phyloP scores from a whole-genome alignment of 2,113 vertebrate species.

The Hydrolagus affinis region DNA sequence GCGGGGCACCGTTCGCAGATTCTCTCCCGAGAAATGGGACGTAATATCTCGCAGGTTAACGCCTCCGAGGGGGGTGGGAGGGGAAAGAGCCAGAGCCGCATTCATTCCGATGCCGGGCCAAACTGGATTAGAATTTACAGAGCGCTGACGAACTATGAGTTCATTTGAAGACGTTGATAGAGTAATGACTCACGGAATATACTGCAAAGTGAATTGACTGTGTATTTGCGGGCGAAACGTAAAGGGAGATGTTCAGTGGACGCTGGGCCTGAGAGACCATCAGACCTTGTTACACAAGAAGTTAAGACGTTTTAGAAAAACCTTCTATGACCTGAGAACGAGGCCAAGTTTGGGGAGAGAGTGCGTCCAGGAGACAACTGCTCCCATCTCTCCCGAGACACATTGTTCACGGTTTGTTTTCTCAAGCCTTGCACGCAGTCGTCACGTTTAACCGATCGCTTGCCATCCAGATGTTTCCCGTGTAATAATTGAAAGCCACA shows the following conservation, averaged over 20 bases:
- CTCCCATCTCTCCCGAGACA: not conserved
- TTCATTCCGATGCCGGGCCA: not conserved
- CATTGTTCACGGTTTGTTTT: not conserved
- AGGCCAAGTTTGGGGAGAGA: too few species aligned
- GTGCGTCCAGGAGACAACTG: not conserved
- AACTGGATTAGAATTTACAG: conserved; percentile 19
- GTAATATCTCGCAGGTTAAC: not conserved
- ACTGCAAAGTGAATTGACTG: too few species aligned
- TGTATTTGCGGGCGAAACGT: too few species aligned
- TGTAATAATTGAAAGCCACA: not conserved
- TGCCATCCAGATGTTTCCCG: not conserved
- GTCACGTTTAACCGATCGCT: not conserved
- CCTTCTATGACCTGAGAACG: too few species aligned
- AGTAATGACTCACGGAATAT: not conserved
- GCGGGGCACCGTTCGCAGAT: not conserved
- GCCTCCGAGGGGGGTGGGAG: not conserved
- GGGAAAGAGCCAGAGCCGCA: not conserved
- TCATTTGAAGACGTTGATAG: conserved; percentile 11
- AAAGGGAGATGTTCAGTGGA: not conserved
- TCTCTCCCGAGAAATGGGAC: not conserved
- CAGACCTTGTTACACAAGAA: too few species aligned
- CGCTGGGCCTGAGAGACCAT: not conserved
- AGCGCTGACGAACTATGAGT: not conserved
- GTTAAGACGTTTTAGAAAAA: not conserved
- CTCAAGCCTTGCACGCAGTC: conserved; percentile 1